Evolutionary conservation across 2,888 invertebrate species (phyloP).

Genomic region (Ganaspis brasiliensis): DNA sequence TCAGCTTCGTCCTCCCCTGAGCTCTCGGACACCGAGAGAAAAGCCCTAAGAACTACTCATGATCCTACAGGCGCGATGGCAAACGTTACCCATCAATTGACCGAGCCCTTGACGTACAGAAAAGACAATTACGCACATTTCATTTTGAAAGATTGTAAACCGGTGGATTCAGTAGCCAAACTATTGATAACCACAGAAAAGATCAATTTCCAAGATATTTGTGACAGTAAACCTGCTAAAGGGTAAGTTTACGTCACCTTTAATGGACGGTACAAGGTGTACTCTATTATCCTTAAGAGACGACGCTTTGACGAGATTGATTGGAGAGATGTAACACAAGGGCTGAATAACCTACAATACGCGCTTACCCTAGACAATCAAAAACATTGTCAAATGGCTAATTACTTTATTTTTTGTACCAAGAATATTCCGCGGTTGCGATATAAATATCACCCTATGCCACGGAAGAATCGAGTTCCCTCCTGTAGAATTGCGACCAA

Average conservation of each 20-base stretch:
- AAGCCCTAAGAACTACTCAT: too few relatives aligned
- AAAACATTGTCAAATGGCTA: slow-evolving; percentile 42
- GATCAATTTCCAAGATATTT: slow-evolving; percentile 15
- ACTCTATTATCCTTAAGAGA: slow-evolving; percentile 34
- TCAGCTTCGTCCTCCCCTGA: too few relatives aligned
- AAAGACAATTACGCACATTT: too few relatives aligned
- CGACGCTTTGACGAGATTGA: slow-evolving; percentile 29
- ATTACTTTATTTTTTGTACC: too few relatives aligned
- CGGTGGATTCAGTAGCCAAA: too few relatives aligned
- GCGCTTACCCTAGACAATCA: not conserved
- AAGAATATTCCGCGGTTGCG: not conserved
- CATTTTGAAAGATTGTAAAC: too few relatives aligned
- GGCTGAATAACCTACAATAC: not conserved
- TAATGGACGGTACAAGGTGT: slow-evolving; percentile 25
- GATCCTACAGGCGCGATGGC: too few relatives aligned
- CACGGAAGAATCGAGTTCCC: slow-evolving; percentile 36
- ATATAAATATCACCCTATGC: slow-evolving; percentile 5
- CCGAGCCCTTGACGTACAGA: too few relatives aligned
- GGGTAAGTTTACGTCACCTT: slow-evolving; percentile 44
- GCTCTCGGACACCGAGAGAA: too few relatives aligned
- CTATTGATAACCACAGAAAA: slow-evolving; percentile 44
- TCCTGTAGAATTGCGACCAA: too few relatives aligned
- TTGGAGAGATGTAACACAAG: not conserved
- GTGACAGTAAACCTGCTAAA: slow-evolving; percentile 10
- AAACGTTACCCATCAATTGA: too few relatives aligned